Evolutionary conservation across 2,113 vertebrate genomes (phyloP).

Genomic region (Nesoenas mayeri): DNA sequence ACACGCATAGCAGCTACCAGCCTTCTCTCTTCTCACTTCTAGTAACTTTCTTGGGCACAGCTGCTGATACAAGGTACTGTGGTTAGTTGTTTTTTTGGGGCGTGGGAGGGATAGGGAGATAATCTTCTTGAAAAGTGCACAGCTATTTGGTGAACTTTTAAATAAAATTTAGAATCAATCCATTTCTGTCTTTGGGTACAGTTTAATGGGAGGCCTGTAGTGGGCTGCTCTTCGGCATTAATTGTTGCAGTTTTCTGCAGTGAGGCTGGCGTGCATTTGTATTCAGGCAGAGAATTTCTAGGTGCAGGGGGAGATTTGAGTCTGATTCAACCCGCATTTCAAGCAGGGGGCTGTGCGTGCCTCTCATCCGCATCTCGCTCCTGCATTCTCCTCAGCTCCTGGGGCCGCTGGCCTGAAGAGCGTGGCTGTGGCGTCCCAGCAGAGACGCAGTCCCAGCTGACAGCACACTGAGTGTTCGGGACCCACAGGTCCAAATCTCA

Average conservation of each 20-base stretch:
- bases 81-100: accelerated
- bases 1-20: background rate
- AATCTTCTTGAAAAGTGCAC: background rate
- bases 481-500: background rate
- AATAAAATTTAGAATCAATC: background rate
- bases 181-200: background rate
- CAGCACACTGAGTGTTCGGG: background rate
- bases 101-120: accelerated
- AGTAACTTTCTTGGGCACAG: accelerated
- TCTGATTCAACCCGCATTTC: background rate
- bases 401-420: background rate
- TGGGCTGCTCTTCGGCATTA: background rate
- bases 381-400: background rate
- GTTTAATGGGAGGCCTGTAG: background rate
- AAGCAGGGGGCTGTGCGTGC: accelerated
- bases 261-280: background rate
- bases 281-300: background rate
- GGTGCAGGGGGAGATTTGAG: background rate
- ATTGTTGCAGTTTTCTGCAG: background rate
- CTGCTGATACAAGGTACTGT: background rate
- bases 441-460: background rate
- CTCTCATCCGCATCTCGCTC: background rate
- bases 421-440: accelerated
- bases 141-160: background rate
- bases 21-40: background rate